Evolutionary conservation across 2,888 invertebrate genomes (phyloP).

Genomic region (Timema cristinae): DNA sequence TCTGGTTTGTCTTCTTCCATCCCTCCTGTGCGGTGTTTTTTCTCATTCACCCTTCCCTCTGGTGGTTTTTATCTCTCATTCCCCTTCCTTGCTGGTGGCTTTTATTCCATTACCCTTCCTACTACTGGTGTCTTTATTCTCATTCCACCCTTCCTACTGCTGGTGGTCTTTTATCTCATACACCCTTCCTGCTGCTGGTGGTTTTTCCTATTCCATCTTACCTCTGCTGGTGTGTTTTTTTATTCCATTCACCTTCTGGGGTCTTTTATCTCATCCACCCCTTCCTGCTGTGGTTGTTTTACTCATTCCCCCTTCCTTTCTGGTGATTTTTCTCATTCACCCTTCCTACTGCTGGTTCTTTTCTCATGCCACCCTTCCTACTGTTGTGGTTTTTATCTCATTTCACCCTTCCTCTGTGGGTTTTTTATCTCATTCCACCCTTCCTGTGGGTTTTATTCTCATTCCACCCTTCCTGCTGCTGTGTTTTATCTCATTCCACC

Average conservation of each 20-base stretch:
- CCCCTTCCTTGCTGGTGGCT: background rate
- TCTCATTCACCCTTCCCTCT: background rate
- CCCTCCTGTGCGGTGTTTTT: background rate
- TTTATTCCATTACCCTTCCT: background rate
- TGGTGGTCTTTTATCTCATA: too few species aligned
- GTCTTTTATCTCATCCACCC: background rate
- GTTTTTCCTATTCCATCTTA: background rate
- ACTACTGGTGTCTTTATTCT: background rate
- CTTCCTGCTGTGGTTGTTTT: background rate
- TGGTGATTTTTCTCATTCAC: too few species aligned
- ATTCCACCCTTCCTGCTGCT: too few species aligned
- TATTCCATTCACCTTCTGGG: background rate
- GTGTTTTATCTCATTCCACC: too few species aligned
- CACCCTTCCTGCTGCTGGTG: background rate
- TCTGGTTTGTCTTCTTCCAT: background rate
- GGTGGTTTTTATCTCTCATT: background rate
- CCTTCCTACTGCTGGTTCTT: too few species aligned
- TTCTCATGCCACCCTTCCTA: too few species aligned
- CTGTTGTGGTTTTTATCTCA: too few species aligned
- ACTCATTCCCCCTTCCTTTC: too few species aligned
- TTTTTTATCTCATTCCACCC: too few species aligned
- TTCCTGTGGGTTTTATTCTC: too few species aligned
- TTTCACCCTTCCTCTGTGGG: too few species aligned
- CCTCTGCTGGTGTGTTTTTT: background rate
- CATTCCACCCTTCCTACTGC: background rate